A percentile compares a stretch with the other conserved stretches of the same genome.
Conservation (phyloP, 2,888 invertebrate genomes). For the Lasioglossum leucozonium region DNA sequence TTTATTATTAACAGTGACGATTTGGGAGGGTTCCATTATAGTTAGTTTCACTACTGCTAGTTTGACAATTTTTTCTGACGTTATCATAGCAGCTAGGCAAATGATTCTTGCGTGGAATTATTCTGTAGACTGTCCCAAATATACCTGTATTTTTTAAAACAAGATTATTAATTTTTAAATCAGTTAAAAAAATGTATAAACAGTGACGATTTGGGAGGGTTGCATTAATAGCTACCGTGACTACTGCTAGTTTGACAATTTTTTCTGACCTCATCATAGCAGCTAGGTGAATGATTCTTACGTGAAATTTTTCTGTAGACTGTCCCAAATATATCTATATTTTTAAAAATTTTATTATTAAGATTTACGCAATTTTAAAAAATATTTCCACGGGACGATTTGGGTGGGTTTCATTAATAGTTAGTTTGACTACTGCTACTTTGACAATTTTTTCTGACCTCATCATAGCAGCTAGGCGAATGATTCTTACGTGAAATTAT, state of each 20-base stretch:
- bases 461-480: neutral
- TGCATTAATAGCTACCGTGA: no score
- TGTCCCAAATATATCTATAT: fast-evolving
- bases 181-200: no score
- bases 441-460: neutral
- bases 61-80: neutral
- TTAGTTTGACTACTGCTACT: no score
- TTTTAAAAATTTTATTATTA: no score
- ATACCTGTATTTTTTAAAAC: fast-evolving
- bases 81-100: neutral
- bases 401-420: no score
- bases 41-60: no score
- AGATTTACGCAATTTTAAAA: no score
- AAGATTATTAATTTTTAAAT: no score
- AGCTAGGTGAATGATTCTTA: neutral
- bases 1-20: no score
- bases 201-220: no score
- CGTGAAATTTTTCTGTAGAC: neutral
- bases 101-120: neutral
- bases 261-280: neutral
- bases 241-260: neutral
- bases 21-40: no score
- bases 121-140: neutral
- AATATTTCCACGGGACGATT: no score
- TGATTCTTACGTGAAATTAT: neutral